Percentiles rank a stretch among this genome's conserved stretches.
These are phyloP conservation scores for Eueremaeus valkanovi DNA, from an alignment of 2,888 invertebrate species.

Conservation along the genomic window DNA sequence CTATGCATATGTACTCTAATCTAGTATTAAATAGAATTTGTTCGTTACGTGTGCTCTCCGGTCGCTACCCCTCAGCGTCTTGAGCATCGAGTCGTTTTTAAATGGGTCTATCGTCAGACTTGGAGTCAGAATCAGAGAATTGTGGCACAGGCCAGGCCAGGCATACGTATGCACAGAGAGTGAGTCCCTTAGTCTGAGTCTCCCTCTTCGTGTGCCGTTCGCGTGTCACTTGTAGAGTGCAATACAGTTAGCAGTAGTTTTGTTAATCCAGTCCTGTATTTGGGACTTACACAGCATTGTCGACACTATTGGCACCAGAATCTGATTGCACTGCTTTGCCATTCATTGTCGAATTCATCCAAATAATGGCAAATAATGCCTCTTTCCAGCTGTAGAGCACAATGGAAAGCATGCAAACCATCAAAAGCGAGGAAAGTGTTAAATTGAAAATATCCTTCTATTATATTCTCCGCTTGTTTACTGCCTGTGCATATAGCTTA, in stretches of 20 bases:
- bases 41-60: conserved; percentile 1
- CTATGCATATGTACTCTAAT: conserved; percentile 14
- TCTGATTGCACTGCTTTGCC: conserved; percentile 1
- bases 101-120: background rate
- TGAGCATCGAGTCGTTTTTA: conserved; percentile 33
- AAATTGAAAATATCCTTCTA: conserved; percentile 23
- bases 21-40: background rate
- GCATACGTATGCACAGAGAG: background rate
- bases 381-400: conserved; percentile 11
- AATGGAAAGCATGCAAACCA: conserved; percentile 5
- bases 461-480: conserved; percentile 14
- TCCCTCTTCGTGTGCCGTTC: conserved; percentile 26
- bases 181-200: background rate
- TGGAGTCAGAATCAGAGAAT: too few relatives aligned
- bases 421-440: conserved; percentile 7
- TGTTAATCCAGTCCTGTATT: conserved; percentile 27
- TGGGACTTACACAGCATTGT: conserved; percentile 23
- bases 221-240: conserved; percentile 23
- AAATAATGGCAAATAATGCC: conserved; percentile 29
- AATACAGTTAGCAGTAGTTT: conserved; percentile 20
- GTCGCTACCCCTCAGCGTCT: background rate
- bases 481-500: background rate
- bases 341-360: background rate
- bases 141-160: background rate
- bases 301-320: conserved; percentile 25